phyloP scores from a whole-genome alignment of 2,113 vertebrate species.

The Stomatorhinus ivindoensis region DNA sequence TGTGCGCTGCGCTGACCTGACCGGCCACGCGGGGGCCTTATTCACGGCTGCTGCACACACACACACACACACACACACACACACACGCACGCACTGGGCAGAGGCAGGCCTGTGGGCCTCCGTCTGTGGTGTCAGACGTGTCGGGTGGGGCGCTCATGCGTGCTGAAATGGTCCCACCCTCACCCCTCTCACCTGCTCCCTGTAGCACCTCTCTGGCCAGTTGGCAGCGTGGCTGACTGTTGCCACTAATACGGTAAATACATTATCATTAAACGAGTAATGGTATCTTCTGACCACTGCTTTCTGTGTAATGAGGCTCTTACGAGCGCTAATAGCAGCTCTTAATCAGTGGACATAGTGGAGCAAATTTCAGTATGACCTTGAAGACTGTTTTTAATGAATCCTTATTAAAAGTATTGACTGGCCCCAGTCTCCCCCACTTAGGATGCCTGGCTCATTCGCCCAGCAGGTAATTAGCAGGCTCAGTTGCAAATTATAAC shows the following conservation, averaged over 20 bases:
- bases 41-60: background rate
- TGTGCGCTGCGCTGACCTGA: background rate
- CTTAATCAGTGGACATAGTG: constrained; percentile 88
- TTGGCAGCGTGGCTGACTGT: constrained; percentile 10
- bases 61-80: background rate
- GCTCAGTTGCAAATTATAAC: constrained; percentile 62
- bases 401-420: constrained; percentile 87
- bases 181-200: background rate
- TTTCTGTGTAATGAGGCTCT: constrained; percentile 74
- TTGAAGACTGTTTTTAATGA: constrained; percentile 82
- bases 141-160: background rate
- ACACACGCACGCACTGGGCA: background rate
- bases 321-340: constrained; percentile 82
- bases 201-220: background rate
- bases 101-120: background rate
- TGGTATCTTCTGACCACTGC: constrained; percentile 66
- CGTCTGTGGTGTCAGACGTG: background rate
- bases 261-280: constrained; percentile 53
- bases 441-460: background rate
- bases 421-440: constrained; percentile 40
- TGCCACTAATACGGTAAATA: constrained; percentile 36
- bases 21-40: background rate
- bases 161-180: background rate
- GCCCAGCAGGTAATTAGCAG: constrained; percentile 59
- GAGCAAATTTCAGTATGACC: constrained; percentile 79